Conservation (phyloP, 1,140 invertebrate species). For the Scaptomyza hsui region DNA sequence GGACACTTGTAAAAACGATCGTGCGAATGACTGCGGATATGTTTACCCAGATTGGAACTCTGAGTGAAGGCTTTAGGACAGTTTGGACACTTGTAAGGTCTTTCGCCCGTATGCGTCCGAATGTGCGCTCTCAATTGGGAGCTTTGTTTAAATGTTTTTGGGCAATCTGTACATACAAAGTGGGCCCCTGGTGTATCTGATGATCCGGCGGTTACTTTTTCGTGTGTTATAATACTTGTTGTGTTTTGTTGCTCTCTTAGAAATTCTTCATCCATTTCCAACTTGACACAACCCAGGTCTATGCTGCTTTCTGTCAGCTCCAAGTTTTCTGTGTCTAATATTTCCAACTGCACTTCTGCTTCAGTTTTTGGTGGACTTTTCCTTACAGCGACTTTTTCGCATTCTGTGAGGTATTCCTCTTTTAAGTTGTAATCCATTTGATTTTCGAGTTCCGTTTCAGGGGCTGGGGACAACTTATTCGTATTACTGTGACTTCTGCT, state of each 20-base stretch:
- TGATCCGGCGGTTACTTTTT: neutral
- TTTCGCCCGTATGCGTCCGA: slow-evolving; percentile 29
- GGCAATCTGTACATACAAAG: slow-evolving; percentile 23
- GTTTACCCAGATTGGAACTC: slow-evolving; percentile 27
- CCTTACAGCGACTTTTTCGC: neutral
- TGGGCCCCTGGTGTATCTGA: slow-evolving; percentile 1
- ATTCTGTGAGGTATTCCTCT: neutral
- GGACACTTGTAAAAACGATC: slow-evolving; percentile 36
- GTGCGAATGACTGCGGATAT: slow-evolving; percentile 27
- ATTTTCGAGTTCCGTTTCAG: too few relatives aligned
- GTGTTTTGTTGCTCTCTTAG: neutral
- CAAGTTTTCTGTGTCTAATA: slow-evolving; percentile 22
- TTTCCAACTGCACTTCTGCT: slow-evolving; percentile 9
- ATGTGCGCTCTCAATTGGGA: slow-evolving; percentile 32
- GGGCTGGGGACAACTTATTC: too few relatives aligned
- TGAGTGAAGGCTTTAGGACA: slow-evolving; percentile 33
- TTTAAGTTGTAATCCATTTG: neutral
- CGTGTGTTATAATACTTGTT: neutral
- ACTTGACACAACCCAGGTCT: slow-evolving; percentile 21
- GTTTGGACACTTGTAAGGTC: slow-evolving; percentile 23
- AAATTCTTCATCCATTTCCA: neutral
- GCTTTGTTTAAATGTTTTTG: slow-evolving; percentile 18
- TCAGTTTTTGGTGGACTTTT: neutral
- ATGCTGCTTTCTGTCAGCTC: slow-evolving; percentile 9
- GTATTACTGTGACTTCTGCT: too few relatives aligned